Percentiles rank a stretch among this genome's conserved stretches.
phyloP scores from a whole-genome alignment of 2,113 vertebrate species.

The Candoia aspera region DNA sequence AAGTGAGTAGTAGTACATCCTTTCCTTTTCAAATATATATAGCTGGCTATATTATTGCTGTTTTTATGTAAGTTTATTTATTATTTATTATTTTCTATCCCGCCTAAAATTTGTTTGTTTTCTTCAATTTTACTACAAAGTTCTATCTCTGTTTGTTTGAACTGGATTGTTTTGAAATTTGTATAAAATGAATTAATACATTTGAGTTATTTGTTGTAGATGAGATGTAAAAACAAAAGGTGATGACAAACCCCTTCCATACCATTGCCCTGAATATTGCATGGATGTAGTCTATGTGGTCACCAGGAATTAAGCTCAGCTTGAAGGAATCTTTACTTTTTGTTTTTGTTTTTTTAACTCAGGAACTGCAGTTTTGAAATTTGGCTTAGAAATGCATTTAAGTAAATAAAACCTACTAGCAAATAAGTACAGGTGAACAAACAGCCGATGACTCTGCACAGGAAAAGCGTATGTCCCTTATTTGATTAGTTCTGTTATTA shows the following conservation, averaged over 20 bases:
- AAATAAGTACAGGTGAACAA: background rate
- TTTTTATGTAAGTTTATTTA: background rate
- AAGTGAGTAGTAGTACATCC: background rate
- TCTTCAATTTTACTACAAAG: background rate
- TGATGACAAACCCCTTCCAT: background rate
- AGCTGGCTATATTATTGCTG: too few species aligned
- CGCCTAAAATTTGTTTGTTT: background rate
- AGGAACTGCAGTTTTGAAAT: background rate
- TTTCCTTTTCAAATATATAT: background rate
- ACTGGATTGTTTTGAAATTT: background rate
- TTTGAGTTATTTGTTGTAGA: background rate
- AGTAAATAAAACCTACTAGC: slow-evolving; percentile 29
- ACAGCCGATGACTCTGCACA: background rate
- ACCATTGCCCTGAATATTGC: background rate
- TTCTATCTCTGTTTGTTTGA: background rate
- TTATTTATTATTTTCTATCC: too few species aligned
- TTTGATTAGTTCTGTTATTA: background rate
- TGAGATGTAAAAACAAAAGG: background rate
- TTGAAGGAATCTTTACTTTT: background rate
- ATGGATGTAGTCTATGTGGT: background rate
- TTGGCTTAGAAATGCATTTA: background rate
- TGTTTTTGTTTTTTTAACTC: background rate
- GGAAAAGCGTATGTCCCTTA: slow-evolving; percentile 35
- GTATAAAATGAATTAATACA: background rate
- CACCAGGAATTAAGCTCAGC: background rate